Evolutionary conservation across 2,888 invertebrate genomes (phyloP).

Genomic region (Anagyrus pseudococci): DNA sequence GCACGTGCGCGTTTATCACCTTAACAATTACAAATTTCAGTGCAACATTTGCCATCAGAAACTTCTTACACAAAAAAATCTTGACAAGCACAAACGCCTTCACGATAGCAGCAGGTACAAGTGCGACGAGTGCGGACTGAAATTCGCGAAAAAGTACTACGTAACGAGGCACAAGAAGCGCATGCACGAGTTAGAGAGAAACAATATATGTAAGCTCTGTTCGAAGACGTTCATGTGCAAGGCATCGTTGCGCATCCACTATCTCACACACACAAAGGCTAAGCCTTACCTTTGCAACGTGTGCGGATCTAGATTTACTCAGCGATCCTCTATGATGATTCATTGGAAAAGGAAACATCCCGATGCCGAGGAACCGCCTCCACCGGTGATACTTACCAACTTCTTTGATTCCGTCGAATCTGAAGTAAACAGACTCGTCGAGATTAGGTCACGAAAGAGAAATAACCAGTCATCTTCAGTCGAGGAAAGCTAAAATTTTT

Average conservation of each 20-base stretch:
- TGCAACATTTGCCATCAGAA: conserved; percentile 51
- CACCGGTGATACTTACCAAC: conserved; percentile 42
- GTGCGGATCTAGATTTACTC: conserved; percentile 60
- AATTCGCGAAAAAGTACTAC: conserved; percentile 35
- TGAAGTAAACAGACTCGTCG: conserved; percentile 19
- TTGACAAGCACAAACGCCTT: conserved; percentile 50
- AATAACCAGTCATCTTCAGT: too few species aligned
- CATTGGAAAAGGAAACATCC: conserved; percentile 43
- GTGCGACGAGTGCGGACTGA: conserved; percentile 46
- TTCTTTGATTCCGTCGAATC: conserved; percentile 23
- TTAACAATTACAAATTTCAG: conserved; percentile 50
- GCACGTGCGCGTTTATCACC: conserved; percentile 49
- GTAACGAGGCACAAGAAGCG: conserved; percentile 37
- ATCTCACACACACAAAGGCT: conserved; percentile 46
- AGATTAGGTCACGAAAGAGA: conserved; percentile 6
- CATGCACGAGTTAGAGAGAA: conserved; percentile 43
- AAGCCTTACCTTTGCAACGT: conserved; percentile 51
- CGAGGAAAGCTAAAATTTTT: too few species aligned
- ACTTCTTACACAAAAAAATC: conserved; percentile 47
- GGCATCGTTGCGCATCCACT: conserved; percentile 49
- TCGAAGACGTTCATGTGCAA: conserved; percentile 51
- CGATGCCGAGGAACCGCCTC: conserved; percentile 41
- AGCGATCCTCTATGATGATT: conserved; percentile 53
- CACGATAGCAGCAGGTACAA: conserved; percentile 45
- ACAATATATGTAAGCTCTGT: conserved; percentile 36